Evolutionary conservation across 2,797 vertebrate species (phyloP).

Genomic region (Vultur gryphus): DNA sequence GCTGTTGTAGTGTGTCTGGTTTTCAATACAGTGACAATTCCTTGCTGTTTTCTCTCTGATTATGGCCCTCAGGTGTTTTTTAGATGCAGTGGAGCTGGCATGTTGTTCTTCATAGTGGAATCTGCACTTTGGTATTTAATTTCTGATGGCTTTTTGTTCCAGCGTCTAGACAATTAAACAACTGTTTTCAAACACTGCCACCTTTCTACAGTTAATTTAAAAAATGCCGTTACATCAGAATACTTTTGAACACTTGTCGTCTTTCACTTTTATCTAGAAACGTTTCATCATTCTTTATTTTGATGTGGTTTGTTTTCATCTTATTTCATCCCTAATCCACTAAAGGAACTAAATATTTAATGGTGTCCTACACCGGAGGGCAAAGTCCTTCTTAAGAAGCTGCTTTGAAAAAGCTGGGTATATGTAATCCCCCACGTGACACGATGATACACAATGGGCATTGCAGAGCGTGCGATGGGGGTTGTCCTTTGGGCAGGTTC

Average conservation of each 20-base stretch:
- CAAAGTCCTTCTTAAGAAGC: background rate
- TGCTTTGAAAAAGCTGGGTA: background rate
- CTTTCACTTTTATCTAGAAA: background rate
- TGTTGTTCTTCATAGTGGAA: background rate
- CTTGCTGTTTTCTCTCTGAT: background rate
- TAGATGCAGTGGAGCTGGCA: background rate
- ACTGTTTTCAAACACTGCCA: background rate
- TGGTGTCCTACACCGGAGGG: background rate
- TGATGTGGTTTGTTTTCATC: background rate
- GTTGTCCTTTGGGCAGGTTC: background rate
- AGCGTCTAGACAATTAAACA: background rate
- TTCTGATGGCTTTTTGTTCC: background rate
- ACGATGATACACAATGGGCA: accelerated
- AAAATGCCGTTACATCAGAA: background rate
- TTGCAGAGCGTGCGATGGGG: accelerated
- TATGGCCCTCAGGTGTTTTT: background rate
- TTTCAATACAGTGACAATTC: background rate
- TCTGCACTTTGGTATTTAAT: background rate
- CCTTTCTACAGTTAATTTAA: background rate
- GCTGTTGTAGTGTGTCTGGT: background rate
- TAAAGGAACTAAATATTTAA: background rate
- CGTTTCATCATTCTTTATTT: background rate
- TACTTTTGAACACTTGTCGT: background rate
- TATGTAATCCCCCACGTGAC: background rate
- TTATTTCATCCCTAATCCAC: background rate